A percentile compares a stretch with the other conserved stretches of the same genome.
phyloP scores from a whole-genome alignment of 2,888 invertebrate species.

The Marronus borbonicus region DNA sequence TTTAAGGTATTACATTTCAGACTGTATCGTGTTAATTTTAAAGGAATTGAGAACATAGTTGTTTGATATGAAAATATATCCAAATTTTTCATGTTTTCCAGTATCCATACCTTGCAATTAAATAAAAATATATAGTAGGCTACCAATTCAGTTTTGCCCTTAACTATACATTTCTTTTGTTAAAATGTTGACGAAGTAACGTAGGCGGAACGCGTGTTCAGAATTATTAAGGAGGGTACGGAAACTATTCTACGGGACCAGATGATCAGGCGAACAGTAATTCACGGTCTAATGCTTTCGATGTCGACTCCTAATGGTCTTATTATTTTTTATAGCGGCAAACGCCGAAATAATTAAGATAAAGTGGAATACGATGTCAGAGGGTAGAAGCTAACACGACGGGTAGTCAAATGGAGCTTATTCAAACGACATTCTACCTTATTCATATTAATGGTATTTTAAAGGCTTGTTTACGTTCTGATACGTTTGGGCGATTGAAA shows the following conservation, averaged over 20 bases:
- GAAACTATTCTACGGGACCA: slow-evolving; percentile 38
- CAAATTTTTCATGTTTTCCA: too few species aligned
- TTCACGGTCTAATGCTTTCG: slow-evolving; percentile 45
- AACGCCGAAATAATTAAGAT: slow-evolving; percentile 44
- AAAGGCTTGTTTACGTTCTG: slow-evolving; percentile 4
- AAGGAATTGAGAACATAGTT: too few species aligned
- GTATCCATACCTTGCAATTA: too few species aligned
- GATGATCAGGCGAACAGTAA: slow-evolving; percentile 33
- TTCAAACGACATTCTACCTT: neutral
- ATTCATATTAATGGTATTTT: slow-evolving; percentile 25
- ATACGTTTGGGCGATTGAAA: neutral
- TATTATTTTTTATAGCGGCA: slow-evolving; percentile 46
- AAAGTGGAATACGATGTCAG: slow-evolving; percentile 43
- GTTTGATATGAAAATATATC: too few species aligned
- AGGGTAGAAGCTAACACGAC: slow-evolving; percentile 20
- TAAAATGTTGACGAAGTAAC: slow-evolving; percentile 14
- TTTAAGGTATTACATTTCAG: too few species aligned
- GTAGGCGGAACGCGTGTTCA: slow-evolving; percentile 31
- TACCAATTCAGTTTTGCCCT: too few species aligned
- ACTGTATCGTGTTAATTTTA: too few species aligned
- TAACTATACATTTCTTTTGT: too few species aligned
- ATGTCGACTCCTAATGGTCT: slow-evolving; percentile 42
- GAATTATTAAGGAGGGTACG: slow-evolving; percentile 42
- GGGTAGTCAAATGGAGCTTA: slow-evolving; percentile 31
- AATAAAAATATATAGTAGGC: too few species aligned